These are phyloP conservation scores for Oscheius sp. DNA, from an alignment of 2,888 invertebrate genomes.

Conservation along the genomic window DNA sequence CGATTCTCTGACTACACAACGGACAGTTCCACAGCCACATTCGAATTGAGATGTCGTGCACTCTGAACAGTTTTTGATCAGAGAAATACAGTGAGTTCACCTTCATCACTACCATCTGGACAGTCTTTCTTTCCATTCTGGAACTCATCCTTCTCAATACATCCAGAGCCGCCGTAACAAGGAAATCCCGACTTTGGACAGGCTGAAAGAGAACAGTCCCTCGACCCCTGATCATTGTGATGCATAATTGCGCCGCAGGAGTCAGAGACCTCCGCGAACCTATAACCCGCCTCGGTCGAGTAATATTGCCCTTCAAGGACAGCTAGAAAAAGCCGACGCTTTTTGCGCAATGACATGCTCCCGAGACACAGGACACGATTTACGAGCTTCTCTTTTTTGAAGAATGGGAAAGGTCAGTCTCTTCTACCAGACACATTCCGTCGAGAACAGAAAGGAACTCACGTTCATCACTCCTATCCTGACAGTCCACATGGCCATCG, in stretches of 20 bases:
- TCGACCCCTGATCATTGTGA: background rate
- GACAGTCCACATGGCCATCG: constrained; percentile 67
- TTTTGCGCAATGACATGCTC: background rate
- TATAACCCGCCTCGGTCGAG: constrained; percentile 13
- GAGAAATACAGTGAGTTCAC: constrained; percentile 20
- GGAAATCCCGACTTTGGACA: constrained; percentile 74
- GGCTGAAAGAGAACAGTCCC: constrained; percentile 62
- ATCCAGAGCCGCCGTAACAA: constrained; percentile 70
- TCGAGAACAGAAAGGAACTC: constrained; percentile 24
- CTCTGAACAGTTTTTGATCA: constrained; percentile 59
- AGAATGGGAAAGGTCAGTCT: background rate
- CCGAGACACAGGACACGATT: background rate
- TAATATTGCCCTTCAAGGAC: constrained; percentile 16
- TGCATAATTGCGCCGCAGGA: constrained; percentile 10
- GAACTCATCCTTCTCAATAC: constrained; percentile 73
- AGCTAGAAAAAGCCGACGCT: background rate
- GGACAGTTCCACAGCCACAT: constrained; percentile 75
- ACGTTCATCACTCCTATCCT: constrained; percentile 74
- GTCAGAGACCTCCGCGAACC: background rate
- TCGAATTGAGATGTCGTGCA: constrained; percentile 75
- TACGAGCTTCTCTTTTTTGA: background rate
- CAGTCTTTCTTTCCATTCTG: constrained; percentile 75
- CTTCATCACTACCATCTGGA: constrained; percentile 76
- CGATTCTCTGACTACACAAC: constrained; percentile 73
- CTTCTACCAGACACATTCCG: background rate